Evolutionary conservation across 1,140 invertebrate genomes (phyloP).

Genomic region (Halyomorpha halys): DNA sequence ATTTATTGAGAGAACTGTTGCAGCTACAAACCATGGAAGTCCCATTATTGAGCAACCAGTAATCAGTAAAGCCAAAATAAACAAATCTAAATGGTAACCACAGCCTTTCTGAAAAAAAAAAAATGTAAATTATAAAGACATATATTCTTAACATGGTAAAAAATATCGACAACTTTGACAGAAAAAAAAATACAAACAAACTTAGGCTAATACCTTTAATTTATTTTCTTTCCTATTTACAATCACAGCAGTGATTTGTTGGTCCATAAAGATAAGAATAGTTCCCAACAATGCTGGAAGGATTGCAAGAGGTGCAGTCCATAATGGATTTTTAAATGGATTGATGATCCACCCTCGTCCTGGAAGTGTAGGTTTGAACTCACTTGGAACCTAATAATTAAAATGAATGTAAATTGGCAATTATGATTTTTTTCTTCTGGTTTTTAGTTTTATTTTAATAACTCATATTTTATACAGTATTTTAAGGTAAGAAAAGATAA

Average conservation of each 20-base stretch:
- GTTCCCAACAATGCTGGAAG: slow-evolving; percentile 88
- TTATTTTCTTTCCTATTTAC: slow-evolving; percentile 98
- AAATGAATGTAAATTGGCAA: neutral
- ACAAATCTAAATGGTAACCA: slow-evolving; percentile 94
- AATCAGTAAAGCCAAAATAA: slow-evolving; percentile 82
- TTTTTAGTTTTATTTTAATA: neutral
- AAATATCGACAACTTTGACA: no score
- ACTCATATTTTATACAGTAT: neutral
- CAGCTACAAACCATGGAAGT: slow-evolving; percentile 90
- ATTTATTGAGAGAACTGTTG: slow-evolving; percentile 95
- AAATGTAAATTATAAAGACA: neutral
- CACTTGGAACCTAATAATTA: slow-evolving; percentile 45
- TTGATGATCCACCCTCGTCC: slow-evolving; percentile 82
- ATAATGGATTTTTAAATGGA: slow-evolving; percentile 83
- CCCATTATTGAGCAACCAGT: slow-evolving; percentile 87
- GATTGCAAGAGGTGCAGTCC: slow-evolving; percentile 68
- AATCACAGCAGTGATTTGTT: slow-evolving; percentile 98
- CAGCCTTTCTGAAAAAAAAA: slow-evolving; percentile 68
- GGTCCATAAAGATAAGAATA: slow-evolving; percentile 99
- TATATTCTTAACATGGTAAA: no score
- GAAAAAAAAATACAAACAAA: neutral
- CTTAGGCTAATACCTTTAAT: slow-evolving; percentile 54
- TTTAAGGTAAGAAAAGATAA: neutral
- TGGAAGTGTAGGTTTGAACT: slow-evolving; percentile 79
- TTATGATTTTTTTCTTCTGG: neutral